These are phyloP conservation scores for Panurus biarmicus DNA, from an alignment of 2,113 vertebrate genomes.

Conservation along the genomic window DNA sequence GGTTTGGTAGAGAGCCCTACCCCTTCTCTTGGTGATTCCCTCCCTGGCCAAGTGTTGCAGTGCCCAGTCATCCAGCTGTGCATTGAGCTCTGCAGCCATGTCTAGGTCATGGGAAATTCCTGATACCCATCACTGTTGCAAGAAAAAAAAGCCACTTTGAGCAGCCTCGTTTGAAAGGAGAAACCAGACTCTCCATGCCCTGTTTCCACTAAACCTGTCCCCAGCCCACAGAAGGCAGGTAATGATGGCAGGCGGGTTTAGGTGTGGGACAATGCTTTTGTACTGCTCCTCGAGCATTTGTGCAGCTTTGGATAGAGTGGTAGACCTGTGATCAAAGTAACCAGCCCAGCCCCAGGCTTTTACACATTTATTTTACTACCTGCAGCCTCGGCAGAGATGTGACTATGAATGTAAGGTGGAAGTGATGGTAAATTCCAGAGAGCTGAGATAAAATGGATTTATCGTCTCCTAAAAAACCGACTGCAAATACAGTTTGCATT, in stretches of 20 bases:
- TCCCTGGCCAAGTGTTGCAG: not conserved
- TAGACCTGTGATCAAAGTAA: not conserved
- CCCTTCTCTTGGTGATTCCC: not conserved
- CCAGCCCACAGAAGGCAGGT: not conserved
- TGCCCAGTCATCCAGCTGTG: not conserved
- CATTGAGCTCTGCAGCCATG: not conserved
- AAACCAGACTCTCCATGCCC: not conserved
- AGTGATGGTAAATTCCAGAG: not conserved
- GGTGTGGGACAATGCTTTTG: not conserved
- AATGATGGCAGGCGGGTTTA: not conserved
- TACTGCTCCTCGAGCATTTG: not conserved
- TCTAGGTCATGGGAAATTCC: not conserved
- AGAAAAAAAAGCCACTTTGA: not conserved
- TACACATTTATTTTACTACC: not conserved
- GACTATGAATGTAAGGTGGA: not conserved
- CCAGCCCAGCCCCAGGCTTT: not conserved
- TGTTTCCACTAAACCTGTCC: not conserved
- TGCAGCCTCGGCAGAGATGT: fast-evolving
- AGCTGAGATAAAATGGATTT: not conserved
- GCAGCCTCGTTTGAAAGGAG: not conserved
- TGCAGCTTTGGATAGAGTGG: not conserved
- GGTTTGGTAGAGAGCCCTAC: not conserved
- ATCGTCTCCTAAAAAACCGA: not conserved
- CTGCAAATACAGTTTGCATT: not conserved
- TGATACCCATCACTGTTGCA: not conserved